Evolutionary conservation across 2,113 vertebrate genomes (phyloP).

Genomic region (Phrynosoma blainvillii): DNA sequence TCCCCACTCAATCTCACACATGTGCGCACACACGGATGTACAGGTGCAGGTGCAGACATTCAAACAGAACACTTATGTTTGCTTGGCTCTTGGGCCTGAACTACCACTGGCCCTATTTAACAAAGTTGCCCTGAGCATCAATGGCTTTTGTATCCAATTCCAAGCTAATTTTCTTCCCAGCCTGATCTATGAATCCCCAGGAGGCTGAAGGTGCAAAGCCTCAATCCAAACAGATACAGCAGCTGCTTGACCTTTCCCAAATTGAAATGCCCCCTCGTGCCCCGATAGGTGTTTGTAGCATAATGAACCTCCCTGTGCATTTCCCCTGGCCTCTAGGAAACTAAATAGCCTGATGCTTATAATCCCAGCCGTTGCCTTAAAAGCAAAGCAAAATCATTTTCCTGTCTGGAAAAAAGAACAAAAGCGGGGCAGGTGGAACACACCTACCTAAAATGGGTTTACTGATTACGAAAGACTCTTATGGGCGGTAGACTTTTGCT

Average conservation of each 20-base stretch:
- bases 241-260: constrained; percentile 56
- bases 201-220: constrained; percentile 45
- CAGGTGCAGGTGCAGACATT: background rate
- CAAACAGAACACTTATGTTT: background rate
- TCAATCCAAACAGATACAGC: constrained; percentile 49
- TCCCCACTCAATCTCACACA: background rate
- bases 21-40: no score
- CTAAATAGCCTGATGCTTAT: background rate
- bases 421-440: no score
- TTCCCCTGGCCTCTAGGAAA: constrained; percentile 37
- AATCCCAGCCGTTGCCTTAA: constrained; percentile 32
- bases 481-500: background rate
- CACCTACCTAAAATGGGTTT: background rate
- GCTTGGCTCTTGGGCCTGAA: background rate
- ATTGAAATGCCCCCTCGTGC: constrained; percentile 35
- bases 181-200: background rate
- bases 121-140: constrained; percentile 1
- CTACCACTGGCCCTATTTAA: constrained; percentile 21
- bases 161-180: constrained; percentile 23
- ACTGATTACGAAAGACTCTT: background rate
- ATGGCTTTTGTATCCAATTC: constrained; percentile 30
- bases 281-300: background rate
- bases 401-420: fast-evolving
- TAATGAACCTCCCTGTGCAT: constrained; percentile 45
- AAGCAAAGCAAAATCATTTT: background rate